Evolutionary conservation across 1,140 invertebrate genomes (phyloP).

Genomic region (Hyles vespertilio): DNA sequence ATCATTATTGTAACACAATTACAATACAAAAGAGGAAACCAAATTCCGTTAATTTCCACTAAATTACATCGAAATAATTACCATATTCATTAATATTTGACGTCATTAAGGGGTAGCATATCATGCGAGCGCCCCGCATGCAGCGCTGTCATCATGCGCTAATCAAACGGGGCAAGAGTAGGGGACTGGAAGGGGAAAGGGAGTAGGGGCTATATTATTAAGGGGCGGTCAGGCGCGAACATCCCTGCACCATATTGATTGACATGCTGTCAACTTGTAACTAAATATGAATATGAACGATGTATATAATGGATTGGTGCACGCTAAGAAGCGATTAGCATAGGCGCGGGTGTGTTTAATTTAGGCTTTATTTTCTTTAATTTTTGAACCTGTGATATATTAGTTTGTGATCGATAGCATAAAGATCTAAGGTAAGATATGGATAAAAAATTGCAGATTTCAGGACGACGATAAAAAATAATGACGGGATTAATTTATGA

Average conservation of each 20-base stretch:
- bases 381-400: no score
- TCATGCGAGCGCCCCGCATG: conserved; percentile 11
- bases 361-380: no score
- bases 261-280: conserved; percentile 5
- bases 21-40: background rate
- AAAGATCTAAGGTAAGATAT: no score
- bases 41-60: conserved; percentile 20
- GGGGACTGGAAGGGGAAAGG: conserved; percentile 14
- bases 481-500: no score
- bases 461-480: no score
- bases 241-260: conserved; percentile 18
- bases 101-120: conserved; percentile 11
- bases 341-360: no score
- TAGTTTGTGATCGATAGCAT: no score
- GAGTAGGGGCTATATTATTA: conserved; percentile 1
- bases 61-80: conserved; percentile 13
- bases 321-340: no score
- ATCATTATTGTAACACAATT: no score
- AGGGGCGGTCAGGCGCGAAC: background rate
- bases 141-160: conserved; percentile 27
- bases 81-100: conserved; percentile 14
- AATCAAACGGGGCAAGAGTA: conserved; percentile 24
- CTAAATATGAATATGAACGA: no score
- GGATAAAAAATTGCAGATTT: no score
- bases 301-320: no score